Evolutionary conservation across 2,113 vertebrate species (phyloP), one percentile per base, ranked within the genome.

Genomic region (Neofelis nebulosa): DNA sequence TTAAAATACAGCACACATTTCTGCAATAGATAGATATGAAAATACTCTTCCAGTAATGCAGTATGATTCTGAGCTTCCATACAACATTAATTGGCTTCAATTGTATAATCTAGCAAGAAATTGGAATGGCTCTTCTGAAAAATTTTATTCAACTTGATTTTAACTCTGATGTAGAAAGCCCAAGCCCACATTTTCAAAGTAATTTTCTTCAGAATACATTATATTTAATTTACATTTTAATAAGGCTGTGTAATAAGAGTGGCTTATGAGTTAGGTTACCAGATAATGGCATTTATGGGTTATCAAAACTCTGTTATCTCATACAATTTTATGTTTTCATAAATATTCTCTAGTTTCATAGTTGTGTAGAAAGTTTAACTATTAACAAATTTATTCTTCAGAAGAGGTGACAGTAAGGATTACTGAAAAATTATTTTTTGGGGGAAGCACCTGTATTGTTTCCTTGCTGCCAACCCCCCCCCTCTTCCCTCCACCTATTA

Each of bases 201-300:
- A 71, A 78, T 89, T 82, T 89, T 85, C 50, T 50, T 90, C 57
- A 90, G n/a, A 52, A 50, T 79, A 90, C 29, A 91, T 48, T 85
- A 69, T 29, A 89, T 82, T 96, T 81, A 78, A 50, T 57, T 96
- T 96, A 87, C 5, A 95, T 90, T 97, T 97, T 69, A 83, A 91
- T 80, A 92, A 55, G 19, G 25, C 81, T 89, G 65, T 29, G 33
- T 91, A 95, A 68, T n/a, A 96, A 16, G 31, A 65, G 31, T 94
- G 55, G 79, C 25, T 81, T 91, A 65, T 9, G 31, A 73, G 50
- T 95, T 92, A 82, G 25, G 36, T 15, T 92, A 52, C 31, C 89
- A 84, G 41, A 74, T 74, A 94, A 93, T 96, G 57, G 52, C 7
- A 81, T 94, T 83, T 81, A 76, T 45, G 61, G 25, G 79, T 91